Evolutionary conservation across 92 coral and sea anemone species (phyloP).

Genomic region (Heliopora coerulea): DNA sequence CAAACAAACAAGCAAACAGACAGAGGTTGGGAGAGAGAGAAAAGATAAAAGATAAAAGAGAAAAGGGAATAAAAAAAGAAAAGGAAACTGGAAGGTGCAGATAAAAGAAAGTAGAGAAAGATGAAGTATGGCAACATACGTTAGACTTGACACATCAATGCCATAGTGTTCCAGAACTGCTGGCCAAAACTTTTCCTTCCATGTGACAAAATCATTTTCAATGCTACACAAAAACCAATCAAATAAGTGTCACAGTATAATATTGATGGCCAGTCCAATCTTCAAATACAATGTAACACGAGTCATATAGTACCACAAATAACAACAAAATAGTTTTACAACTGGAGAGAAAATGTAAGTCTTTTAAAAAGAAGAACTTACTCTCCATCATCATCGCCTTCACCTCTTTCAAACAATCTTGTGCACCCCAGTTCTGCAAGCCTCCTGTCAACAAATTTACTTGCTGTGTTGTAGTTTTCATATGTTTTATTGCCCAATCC

Average conservation of each 20-base stretch:
- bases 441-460: slow-evolving; percentile 80
- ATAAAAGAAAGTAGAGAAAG: neutral
- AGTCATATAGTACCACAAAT: no score
- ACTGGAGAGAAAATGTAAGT: no score
- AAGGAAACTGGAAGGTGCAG: neutral
- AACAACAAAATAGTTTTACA: no score
- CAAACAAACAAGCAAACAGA: no score
- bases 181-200: slow-evolving; percentile 97
- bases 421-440: slow-evolving; percentile 85
- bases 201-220: slow-evolving; percentile 95
- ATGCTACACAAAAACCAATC: slow-evolving; percentile 47
- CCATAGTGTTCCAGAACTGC: slow-evolving; percentile 73
- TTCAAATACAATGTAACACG: no score
- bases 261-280: no score
- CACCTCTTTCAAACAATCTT: slow-evolving; percentile 82
- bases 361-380: no score
- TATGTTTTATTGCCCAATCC: slow-evolving; percentile 93
- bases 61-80: neutral
- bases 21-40: no score
- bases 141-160: slow-evolving; percentile 40
- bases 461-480: slow-evolving; percentile 95
- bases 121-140: slow-evolving; percentile 5
- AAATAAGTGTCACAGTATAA: no score
- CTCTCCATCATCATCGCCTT: slow-evolving; percentile 99
- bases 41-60: no score